Evolutionary conservation across 2,797 vertebrate species (phyloP), one percentile per base, ranked within the genome.

Genomic region (Sebastiscus tertius): DNA sequence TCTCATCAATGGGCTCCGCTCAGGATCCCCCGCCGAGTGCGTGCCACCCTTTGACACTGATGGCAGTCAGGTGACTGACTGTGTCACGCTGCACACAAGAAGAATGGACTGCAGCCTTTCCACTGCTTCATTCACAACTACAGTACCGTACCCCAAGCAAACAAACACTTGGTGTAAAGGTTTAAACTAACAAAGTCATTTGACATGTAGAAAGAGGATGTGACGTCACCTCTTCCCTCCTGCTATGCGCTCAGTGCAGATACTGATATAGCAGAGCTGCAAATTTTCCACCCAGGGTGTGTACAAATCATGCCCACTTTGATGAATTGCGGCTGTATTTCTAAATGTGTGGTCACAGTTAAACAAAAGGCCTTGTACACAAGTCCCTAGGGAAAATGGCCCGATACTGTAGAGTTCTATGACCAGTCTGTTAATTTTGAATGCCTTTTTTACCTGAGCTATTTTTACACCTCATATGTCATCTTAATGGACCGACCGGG

Each of bases 11-110:
- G 88, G 90, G 80, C 85, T 89, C 85, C 79, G 68, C 93, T 93
- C 90, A 85, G 86, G 92, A 89, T 93, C 90, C 83, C 90, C 90
- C 69, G 86, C 90, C 84, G 90, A 91, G 90, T 88, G 92, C 85
- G 92, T 93, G 92, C 93, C 93, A 91, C 91, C 89, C 86, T 88
- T 83, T 93, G 94, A 93, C 93, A 92, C 88, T 91, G 93, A 94
- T 86, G 90, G 90, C 82, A 66, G 86, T 90, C 89, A 89, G 92
- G 89, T 93, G 92, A 94, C 85, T 87, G 87, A 90, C 85, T 91
- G 83, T 89, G 90, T 91, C 88, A 90, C 72, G 87, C 80, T 59
- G 85, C 83, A 83, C 69, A 62, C 75, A 88, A 83, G 81, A 92
- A 84, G 82, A 91, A 91, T 90, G 76, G 70, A 86, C 86, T 77